These are phyloP conservation scores for Drosophila neonasuta DNA, from an alignment of 2,888 invertebrate species.

Conservation along the genomic window DNA sequence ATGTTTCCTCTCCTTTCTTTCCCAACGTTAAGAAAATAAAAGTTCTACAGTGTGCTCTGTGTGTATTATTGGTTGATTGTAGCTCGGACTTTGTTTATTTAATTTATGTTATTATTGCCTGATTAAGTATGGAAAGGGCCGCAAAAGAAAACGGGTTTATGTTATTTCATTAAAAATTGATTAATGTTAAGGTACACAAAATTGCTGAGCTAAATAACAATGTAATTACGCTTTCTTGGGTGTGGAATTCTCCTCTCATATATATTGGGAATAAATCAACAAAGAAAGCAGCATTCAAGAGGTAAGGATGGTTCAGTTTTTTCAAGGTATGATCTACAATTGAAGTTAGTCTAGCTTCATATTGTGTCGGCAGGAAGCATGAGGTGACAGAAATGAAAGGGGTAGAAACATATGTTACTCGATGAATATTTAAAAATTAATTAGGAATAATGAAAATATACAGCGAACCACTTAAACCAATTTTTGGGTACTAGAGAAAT, in stretches of 20 bases:
- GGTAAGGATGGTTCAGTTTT: background rate
- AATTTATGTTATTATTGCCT: constrained; percentile 77
- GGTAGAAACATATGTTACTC: background rate
- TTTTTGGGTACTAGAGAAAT: too few species aligned
- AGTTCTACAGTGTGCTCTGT: constrained; percentile 29
- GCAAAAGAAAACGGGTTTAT: constrained; percentile 40
- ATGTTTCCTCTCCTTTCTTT: constrained; percentile 8
- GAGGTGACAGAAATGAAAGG: constrained; percentile 6
- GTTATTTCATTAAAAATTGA: constrained; percentile 71
- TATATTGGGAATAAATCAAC: background rate
- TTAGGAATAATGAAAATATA: background rate
- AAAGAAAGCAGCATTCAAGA: background rate
- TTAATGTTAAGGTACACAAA: constrained; percentile 54
- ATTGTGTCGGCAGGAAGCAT: constrained; percentile 12
- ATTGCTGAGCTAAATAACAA: constrained; percentile 51
- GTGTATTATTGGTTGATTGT: constrained; percentile 44
- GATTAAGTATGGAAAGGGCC: constrained; percentile 62
- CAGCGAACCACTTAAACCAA: too few species aligned
- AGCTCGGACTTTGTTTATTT: constrained; percentile 67
- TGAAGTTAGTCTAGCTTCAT: background rate
- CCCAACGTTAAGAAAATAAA: constrained; percentile 56
- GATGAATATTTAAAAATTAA: background rate
- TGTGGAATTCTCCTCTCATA: constrained; percentile 1
- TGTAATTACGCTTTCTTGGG: constrained; percentile 39
- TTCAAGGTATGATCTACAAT: background rate